Evolutionary conservation across 2,797 vertebrate species (phyloP).

Genomic region (Phrynocephalus guinanensis): DNA sequence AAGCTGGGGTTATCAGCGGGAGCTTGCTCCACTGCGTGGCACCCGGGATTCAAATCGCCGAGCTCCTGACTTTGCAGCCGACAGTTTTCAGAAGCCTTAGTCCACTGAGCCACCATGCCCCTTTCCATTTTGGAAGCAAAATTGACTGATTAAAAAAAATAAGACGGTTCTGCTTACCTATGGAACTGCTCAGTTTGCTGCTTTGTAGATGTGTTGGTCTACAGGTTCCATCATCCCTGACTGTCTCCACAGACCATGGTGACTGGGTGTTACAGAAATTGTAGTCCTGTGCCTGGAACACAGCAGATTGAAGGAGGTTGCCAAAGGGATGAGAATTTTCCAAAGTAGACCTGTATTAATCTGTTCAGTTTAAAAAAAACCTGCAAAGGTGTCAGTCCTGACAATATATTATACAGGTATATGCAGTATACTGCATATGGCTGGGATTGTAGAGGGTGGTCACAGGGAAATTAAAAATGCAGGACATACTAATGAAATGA

Average conservation of each 20-base stretch:
- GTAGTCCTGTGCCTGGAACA: neutral
- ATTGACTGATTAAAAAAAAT: neutral
- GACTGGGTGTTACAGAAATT: neutral
- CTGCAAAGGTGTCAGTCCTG: too few relatives aligned
- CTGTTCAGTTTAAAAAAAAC: neutral
- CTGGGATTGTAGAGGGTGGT: too few relatives aligned
- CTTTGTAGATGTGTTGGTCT: neutral
- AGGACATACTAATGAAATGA: too few relatives aligned
- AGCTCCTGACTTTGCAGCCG: too few relatives aligned
- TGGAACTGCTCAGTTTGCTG: neutral
- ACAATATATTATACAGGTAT: too few relatives aligned
- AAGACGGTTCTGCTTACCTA: neutral
- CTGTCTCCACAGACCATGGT: neutral
- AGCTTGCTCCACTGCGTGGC: too few relatives aligned
- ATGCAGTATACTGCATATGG: too few relatives aligned
- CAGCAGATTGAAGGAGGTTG: neutral
- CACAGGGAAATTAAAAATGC: too few relatives aligned
- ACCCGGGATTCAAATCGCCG: too few relatives aligned
- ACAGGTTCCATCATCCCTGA: neutral
- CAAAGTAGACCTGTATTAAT: neutral
- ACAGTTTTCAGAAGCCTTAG: too few relatives aligned
- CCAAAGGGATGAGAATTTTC: neutral
- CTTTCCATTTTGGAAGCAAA: neutral
- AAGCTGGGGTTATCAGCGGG: too few relatives aligned
- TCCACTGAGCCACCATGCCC: too few relatives aligned